Base-by-base conservation (phyloP, 2,888 invertebrate species). In the Zaprionus bogoriensis region DNA sequence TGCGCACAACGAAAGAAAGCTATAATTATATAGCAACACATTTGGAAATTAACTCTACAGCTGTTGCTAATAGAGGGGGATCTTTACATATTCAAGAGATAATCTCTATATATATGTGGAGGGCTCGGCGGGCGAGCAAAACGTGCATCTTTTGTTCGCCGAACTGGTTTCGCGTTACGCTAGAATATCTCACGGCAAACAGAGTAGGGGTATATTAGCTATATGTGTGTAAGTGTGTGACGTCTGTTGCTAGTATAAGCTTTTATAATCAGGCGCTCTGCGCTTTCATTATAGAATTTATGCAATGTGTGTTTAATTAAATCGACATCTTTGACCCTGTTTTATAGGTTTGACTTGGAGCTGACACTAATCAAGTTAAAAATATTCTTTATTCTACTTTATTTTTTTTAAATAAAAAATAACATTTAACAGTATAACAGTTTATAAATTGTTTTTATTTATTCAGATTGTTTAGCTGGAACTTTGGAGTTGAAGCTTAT, bases 131-230 rank as follows among this genome's bases (percentile, higher is more conserved):
- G 17, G 14, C 19, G 19, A 19, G 12, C 12, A 20, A n/a, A 27
- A 22, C 52, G 42, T 23, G 42, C 42, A 42, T 12, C 32, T 23
- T 36, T 52, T 6, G 20, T 22, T 10, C 9, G 27, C 20, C 7
- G 14, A 54, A 39, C 54, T 14, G 54, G 54, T 47, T 39, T 22
- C n/a, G n/a, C n/a, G n/a, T n/a, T n/a, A n/a, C n/a, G n/a, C n/a
- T n/a, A n/a, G n/a, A 2, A n/a, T 2, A 52, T 23, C 30, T 42
- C 23, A 44, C 44, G 14, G 42, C 41, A 44, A 32, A 17, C 17
- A n/a, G 14, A 14, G n/a, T n/a, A 42, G 22, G 22, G 17, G 3
- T 17, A 14, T 14, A 14, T 10, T 12, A 36, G 14, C 14, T 36
- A 3, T 1, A 14, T 9, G 9, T 17, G 32, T 32, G 14, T 32